Evolutionary conservation across 1,140 invertebrate species (phyloP), one percentile per base, ranked within the genome.

Genomic region (Branchinecta lindahli): DNA sequence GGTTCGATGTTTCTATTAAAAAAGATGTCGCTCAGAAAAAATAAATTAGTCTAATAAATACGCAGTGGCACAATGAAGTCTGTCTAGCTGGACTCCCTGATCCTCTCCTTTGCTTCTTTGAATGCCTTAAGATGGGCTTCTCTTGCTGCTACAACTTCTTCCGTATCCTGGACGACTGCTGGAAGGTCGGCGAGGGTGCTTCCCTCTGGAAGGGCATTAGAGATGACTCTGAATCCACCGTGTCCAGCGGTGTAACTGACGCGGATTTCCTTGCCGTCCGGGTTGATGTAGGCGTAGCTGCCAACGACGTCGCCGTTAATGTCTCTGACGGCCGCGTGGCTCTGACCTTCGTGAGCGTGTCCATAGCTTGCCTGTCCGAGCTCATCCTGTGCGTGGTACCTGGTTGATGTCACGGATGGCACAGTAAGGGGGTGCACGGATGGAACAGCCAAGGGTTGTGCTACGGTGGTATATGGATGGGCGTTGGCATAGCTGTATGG

Each of bases 341-440:
- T 21, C n/a, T 45, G 45, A 4, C 68, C 68, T 18, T 45, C 5
- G 52, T 46, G 5, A 5, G 68, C 3, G 66, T 73, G 73, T 0
- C 72, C 74, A 66, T 75, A 75, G 66, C 80, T 75, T 72, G 81
- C 82, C 73, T 82, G 80, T 46, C 82, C 82, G 15, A 81, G 76
- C 72, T 80, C 74, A 75, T 85, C 82, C 74, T 82, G 77, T 72
- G 82, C 78, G 75, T 83, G 83, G 80, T 83, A 83, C 6, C 18
- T 61, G 2, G 52, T 3, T 15, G 52, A 12, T 15, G 52, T 61
- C 18, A 61, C 18, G 12, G 52, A 61, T 61, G 52, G 52, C 2
- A 61, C 6, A 6, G 52, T 1, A 3, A 61, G 52, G 4, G 52
- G 52, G 52, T 61, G 18, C 18, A 20, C 12, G 33, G 33, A 33